Evolutionary conservation across 2,113 vertebrate genomes (phyloP), one percentile per base, ranked within the genome.

Genomic region (Camarhynchus parvulus): DNA sequence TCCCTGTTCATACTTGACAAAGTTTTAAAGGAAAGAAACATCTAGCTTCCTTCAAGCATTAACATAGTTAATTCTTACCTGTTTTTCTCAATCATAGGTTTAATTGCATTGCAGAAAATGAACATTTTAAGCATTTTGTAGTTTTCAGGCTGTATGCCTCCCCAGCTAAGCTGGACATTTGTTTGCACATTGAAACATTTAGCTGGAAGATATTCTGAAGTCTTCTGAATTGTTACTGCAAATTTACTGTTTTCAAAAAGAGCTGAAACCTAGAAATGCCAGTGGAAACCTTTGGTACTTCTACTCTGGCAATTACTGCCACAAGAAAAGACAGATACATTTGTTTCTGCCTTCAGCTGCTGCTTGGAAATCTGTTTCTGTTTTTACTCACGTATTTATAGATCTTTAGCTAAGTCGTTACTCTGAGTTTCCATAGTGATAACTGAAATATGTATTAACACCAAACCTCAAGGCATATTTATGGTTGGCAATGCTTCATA

Each of bases 381-480:
- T 58, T 96, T 95, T 96, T 56, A 66, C 84, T 95, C 89, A 69
- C 4, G 1, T 95, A 94, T 96, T 96, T 97, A 91, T 93, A 90
- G 88, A 96, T 93, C 80, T 93, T 96, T 89, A 94, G 83, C 90
- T 78, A 79, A 95, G 88, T 87, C 37, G 5, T 94, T 94, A 82
- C 70, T 90, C 86, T 66, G 90, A 90, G 96, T 96, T 97, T 95
- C 95, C 96, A 94, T 94, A 94, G 94, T 44, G 92, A 96, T 90
- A 96, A 89, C 88, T 95, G 89, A 94, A 97, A 96, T 95, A 96
- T 92, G 68, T 87, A 94, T 96, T 96, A 97, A 92, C 28, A 90
- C 46, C 89, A 91, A 90, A 88, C 72, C 82, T 96, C 88, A 88
- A 90, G 91, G 93, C 88, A 67, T 97, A 95, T 96, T 96, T 96